Percentiles rank a stretch among this genome's conserved stretches.
Evolutionary conservation across 2,113 vertebrate species (phyloP).

Genomic region (Clarias batrachus): DNA sequence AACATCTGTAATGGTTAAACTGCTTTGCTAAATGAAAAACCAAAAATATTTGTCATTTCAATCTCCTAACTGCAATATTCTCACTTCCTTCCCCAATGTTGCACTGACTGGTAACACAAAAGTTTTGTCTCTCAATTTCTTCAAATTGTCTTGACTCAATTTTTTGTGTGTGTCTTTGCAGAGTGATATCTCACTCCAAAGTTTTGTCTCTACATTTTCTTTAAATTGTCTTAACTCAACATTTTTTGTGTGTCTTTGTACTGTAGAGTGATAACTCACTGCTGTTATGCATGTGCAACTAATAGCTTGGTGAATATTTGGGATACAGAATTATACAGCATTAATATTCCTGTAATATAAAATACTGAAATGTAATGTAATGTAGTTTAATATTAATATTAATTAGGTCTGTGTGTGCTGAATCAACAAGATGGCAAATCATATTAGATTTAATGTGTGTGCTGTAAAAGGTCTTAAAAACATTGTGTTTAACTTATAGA

Average conservation of each 20-base stretch:
- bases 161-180: not conserved
- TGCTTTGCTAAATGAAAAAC: conserved; percentile 17
- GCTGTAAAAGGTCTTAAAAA: not conserved
- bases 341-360: not conserved
- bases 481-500: not conserved
- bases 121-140: not conserved
- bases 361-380: not conserved
- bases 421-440: not conserved
- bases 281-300: not conserved
- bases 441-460: not conserved
- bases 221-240: not conserved
- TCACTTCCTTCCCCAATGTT: not conserved
- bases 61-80: conserved; percentile 3
- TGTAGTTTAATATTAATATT: not conserved
- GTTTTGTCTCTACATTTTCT: not conserved
- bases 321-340: not conserved
- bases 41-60: conserved; percentile 9
- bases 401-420: not conserved
- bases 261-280: not conserved
- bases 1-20: conserved; percentile 33
- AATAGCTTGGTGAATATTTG: not conserved
- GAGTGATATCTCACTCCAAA: not conserved
- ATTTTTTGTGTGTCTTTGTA: not conserved
- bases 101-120: not conserved
- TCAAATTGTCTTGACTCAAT: not conserved